Evolutionary conservation across 2,888 invertebrate genomes (phyloP).

Genomic region (Noctua pronuba): DNA sequence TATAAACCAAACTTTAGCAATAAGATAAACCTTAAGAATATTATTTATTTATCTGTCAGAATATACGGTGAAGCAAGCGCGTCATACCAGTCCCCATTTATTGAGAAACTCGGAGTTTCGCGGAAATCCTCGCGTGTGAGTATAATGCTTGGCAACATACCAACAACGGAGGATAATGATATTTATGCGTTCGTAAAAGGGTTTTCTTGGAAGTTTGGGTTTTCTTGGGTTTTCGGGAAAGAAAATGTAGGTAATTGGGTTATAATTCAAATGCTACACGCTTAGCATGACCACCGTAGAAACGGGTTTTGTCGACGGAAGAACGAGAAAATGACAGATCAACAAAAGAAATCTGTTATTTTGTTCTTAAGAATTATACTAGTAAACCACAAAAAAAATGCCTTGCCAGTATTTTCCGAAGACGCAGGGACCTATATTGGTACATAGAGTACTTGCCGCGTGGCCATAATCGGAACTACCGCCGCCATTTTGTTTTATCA

Average conservation of each 20-base stretch:
- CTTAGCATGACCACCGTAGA: too few species aligned
- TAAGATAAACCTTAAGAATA: constrained; percentile 3
- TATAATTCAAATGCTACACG: too few species aligned
- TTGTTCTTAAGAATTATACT: too few species aligned
- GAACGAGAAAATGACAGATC: too few species aligned
- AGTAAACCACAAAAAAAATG: too few species aligned
- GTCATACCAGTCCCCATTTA: constrained; percentile 49
- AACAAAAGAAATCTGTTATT: too few species aligned
- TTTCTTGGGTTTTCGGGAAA: constrained; percentile 29
- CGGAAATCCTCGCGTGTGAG: constrained; percentile 37
- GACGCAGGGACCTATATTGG: too few species aligned
- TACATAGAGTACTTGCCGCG: too few species aligned
- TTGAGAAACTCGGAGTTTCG: constrained; percentile 46
- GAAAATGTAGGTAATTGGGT: constrained; percentile 34
- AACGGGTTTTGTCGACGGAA: too few species aligned
- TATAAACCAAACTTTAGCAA: neutral
- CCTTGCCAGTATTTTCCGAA: too few species aligned
- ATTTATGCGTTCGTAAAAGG: constrained; percentile 36
- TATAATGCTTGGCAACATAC: constrained; percentile 43
- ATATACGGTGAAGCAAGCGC: constrained; percentile 28
- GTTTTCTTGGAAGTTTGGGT: constrained; percentile 52
- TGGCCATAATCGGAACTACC: too few species aligned
- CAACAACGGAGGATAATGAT: constrained; percentile 53
- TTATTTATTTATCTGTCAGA: constrained; percentile 40
- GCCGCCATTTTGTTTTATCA: too few species aligned